These are phyloP conservation scores for Phrynosoma blainvillii DNA, from an alignment of 2,113 vertebrate genomes.

Conservation along the genomic window DNA sequence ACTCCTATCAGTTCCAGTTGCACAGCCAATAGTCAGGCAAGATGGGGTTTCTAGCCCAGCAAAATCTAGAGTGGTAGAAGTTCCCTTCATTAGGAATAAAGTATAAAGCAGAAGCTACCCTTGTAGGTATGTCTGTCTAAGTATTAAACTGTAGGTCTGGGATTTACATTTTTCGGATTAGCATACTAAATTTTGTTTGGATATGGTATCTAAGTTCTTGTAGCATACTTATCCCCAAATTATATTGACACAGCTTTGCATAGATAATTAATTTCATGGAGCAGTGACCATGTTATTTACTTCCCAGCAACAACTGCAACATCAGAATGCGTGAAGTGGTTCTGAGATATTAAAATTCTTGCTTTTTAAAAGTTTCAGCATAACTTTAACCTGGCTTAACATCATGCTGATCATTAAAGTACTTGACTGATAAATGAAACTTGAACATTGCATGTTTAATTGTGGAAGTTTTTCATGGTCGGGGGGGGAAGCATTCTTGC, in stretches of 20 bases:
- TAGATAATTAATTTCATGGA: not conserved
- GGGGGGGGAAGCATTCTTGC: constrained; percentile 5
- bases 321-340: not conserved
- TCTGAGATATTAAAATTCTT: not conserved
- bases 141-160: not conserved
- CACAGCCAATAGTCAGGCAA: not conserved
- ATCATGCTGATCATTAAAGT: not conserved
- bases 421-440: constrained; percentile 20
- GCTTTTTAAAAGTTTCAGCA: not conserved
- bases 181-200: not conserved
- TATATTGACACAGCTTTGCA: not conserved
- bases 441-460: constrained; percentile 16
- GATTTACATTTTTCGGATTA: not conserved
- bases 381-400: not conserved
- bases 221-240: not conserved
- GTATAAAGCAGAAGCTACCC: not conserved
- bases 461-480: not conserved
- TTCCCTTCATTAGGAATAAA: not conserved
- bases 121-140: not conserved
- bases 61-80: not conserved
- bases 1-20: not conserved
- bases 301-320: not conserved
- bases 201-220: not conserved
- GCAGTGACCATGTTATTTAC: not conserved
- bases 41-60: not conserved